Percentiles rank a stretch among this genome's conserved stretches.
phyloP scores from a whole-genome alignment of 2,113 vertebrate genomes.

The Glaucomys volans region DNA sequence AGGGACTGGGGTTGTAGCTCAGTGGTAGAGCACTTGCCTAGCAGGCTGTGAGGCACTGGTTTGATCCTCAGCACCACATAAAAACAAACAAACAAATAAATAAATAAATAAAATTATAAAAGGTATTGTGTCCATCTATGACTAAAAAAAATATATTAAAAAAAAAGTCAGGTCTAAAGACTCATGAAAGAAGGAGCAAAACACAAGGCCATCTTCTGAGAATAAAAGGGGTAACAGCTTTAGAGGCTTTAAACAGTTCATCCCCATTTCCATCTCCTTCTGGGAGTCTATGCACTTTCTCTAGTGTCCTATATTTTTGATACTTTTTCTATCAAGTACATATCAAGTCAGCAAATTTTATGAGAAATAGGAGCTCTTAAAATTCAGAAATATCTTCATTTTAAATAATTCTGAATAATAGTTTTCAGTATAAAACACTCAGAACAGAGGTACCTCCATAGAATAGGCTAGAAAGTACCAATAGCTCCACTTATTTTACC shows the following conservation, averaged over 20 bases:
- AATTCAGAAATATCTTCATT: conserved; percentile 31
- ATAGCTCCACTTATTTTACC: conserved; percentile 30
- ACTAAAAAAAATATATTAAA: too few species aligned
- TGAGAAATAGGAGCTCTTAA: neutral
- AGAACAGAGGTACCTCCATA: neutral
- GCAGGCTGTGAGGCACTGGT: too few species aligned
- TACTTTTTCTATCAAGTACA: conserved; percentile 26
- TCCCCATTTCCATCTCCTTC: neutral
- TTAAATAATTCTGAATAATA: neutral
- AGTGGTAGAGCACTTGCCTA: too few species aligned
- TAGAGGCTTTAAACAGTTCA: conserved; percentile 1
- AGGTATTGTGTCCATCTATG: too few species aligned
- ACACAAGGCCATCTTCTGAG: neutral
- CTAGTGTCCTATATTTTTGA: neutral
- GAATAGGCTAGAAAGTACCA: neutral
- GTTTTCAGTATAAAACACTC: conserved; percentile 37
- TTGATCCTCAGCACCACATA: too few species aligned
- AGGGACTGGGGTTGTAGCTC: too few species aligned
- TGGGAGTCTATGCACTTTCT: conserved; percentile 29
- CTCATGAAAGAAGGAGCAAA: conserved; percentile 4
- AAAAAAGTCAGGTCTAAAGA: neutral
- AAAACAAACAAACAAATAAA: too few species aligned
- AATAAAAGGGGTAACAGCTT: conserved; percentile 1
- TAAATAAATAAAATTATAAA: too few species aligned
- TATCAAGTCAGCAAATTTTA: conserved; percentile 38